Conservation (phyloP, 2,888 invertebrate genomes). For the Myathropa florea region DNA sequence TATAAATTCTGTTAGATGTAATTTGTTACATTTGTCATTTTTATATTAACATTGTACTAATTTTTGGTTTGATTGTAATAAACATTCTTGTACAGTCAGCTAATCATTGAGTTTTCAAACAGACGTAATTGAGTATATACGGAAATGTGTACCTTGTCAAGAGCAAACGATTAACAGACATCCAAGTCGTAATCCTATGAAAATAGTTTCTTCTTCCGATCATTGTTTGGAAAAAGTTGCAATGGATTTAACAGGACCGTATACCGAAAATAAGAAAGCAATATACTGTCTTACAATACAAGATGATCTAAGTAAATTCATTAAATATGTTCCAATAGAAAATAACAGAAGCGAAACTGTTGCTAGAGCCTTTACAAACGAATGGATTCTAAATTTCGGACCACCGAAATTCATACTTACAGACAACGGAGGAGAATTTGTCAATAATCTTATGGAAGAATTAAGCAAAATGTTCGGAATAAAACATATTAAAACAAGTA, state of each 20-base stretch:
- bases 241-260: conserved; percentile 33
- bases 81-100: no score
- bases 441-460: conserved; percentile 7
- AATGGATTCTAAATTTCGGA: conserved; percentile 4
- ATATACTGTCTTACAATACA: no score
- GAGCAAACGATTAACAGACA: conserved; percentile 30
- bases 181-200: conserved; percentile 20
- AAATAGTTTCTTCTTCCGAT: conserved; percentile 8
- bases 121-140: not conserved
- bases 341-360: conserved; percentile 18
- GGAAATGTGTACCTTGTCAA: not conserved
- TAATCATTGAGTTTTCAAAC: no score
- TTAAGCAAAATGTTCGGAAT: not conserved
- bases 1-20: no score
- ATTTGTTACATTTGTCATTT: no score
- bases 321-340: conserved; percentile 7
- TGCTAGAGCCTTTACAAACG: conserved; percentile 1
- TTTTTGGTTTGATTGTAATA: no score
- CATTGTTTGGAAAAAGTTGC: conserved; percentile 13
- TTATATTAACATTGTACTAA: no score
- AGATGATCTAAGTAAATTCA: conserved; percentile 18
- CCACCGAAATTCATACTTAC: not conserved
- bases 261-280: conserved; percentile 5
- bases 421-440: not conserved
- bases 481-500: conserved; percentile 9